These are phyloP conservation scores for Tenodera sinensis DNA, from an alignment of 2,888 invertebrate species.

Conservation along the genomic window DNA sequence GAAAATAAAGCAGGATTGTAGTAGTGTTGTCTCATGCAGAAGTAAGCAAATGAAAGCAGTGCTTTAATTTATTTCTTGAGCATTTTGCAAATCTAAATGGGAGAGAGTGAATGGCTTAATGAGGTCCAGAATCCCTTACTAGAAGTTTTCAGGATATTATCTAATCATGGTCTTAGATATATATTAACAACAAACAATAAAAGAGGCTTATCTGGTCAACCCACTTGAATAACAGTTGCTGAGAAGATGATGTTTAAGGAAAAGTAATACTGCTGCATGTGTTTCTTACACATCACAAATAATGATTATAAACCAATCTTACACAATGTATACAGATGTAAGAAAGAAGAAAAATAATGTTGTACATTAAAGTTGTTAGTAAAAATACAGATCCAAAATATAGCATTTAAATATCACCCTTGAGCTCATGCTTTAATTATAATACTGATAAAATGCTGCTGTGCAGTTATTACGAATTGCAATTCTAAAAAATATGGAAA, in stretches of 20 bases:
- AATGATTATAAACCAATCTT: background rate
- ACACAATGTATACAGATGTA: background rate
- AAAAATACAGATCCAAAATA: background rate
- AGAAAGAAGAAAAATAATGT: background rate
- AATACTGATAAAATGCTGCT: background rate
- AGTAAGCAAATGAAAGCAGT: too few relatives aligned
- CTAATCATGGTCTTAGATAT: too few relatives aligned
- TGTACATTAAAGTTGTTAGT: background rate
- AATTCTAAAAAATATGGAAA: background rate
- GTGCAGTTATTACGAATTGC: background rate
- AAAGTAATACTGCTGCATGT: background rate
- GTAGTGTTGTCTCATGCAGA: too few relatives aligned
- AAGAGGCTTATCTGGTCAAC: background rate
- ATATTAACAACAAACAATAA: too few relatives aligned
- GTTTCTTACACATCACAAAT: background rate
- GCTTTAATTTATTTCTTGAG: too few relatives aligned
- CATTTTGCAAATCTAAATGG: too few relatives aligned
- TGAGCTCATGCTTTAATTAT: background rate
- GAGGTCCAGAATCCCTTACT: too few relatives aligned
- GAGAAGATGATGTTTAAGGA: background rate
- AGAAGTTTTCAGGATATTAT: too few relatives aligned
- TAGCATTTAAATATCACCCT: background rate
- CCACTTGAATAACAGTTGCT: background rate
- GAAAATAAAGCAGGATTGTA: too few relatives aligned
- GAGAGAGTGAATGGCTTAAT: too few relatives aligned